Conservation (phyloP, 2,888 invertebrate genomes). For the Lasioglossum calceatum region DNA sequence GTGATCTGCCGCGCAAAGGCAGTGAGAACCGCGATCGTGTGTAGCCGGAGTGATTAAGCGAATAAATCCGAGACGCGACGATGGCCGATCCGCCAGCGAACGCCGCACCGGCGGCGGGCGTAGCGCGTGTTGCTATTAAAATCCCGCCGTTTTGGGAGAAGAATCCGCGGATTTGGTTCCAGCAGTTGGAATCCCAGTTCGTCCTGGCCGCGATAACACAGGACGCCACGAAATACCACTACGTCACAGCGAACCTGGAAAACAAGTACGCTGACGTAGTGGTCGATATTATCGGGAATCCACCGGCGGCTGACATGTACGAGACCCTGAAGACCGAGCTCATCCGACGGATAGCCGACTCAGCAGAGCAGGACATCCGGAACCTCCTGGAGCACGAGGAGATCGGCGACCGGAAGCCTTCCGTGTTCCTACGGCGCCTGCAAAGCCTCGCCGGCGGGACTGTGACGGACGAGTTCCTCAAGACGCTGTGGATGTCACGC, state of each 20-base stretch:
- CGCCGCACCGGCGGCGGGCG: too few species aligned
- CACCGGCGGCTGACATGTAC: too few species aligned
- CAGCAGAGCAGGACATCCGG: background rate
- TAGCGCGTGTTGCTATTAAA: too few species aligned
- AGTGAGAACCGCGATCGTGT: too few species aligned
- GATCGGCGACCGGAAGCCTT: background rate
- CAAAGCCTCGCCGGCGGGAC: slow-evolving; percentile 1
- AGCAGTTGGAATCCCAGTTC: background rate
- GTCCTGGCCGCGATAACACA: background rate
- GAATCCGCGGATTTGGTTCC: too few species aligned
- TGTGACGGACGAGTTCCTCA: background rate
- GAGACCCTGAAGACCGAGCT: background rate
- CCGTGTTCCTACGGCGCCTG: background rate
- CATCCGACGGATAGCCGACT: background rate
- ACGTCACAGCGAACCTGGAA: background rate
- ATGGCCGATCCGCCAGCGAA: too few species aligned
- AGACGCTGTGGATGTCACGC: too few species aligned
- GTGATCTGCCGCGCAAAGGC: too few species aligned
- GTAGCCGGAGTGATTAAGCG: too few species aligned
- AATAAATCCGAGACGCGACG: too few species aligned
- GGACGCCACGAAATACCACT: background rate
- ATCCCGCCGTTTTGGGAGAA: too few species aligned
- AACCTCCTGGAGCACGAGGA: background rate
- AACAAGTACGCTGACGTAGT: background rate
- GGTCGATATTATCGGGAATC: too few species aligned